A percentile compares a stretch with the other conserved stretches of the same genome.
phyloP scores from a whole-genome alignment of 2,888 invertebrate genomes.

The Drosophila dives region DNA sequence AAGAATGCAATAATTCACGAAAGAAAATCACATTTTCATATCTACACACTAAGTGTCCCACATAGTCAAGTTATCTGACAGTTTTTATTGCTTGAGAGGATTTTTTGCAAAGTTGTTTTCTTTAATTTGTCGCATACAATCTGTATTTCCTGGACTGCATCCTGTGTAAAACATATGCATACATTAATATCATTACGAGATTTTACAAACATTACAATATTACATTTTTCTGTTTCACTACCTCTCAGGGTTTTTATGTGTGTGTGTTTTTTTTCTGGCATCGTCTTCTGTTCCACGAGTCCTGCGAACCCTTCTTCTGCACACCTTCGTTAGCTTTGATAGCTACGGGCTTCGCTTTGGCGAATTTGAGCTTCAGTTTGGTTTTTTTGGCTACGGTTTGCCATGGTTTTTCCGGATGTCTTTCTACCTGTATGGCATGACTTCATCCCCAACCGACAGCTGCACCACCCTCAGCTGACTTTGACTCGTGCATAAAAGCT shows the following conservation, averaged over 20 bases:
- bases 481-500: conserved; percentile 61
- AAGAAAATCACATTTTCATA: not conserved
- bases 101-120: conserved; percentile 22
- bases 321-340: conserved; percentile 57
- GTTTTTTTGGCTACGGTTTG: conserved; percentile 63
- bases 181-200: conserved; percentile 72
- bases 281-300: conserved; percentile 53
- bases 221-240: conserved; percentile 44
- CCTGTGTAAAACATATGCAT: conserved; percentile 72
- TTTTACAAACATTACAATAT: conserved; percentile 66
- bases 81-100: conserved; percentile 3
- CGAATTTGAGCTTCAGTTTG: conserved; percentile 69
- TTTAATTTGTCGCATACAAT: conserved; percentile 54
- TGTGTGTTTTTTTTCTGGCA: conserved; percentile 4
- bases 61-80: not conserved
- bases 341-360: conserved; percentile 44
- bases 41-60: not conserved
- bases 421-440: conserved; percentile 38
- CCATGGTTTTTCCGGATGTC: conserved; percentile 52
- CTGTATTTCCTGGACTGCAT: conserved; percentile 27
- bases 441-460: conserved; percentile 5
- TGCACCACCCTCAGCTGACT: conserved; percentile 7
- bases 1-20: not conserved
- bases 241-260: not conserved
- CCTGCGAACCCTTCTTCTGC: conserved; percentile 29